Evolutionary conservation across 2,888 invertebrate genomes (phyloP).

Genomic region (Helleia helle): DNA sequence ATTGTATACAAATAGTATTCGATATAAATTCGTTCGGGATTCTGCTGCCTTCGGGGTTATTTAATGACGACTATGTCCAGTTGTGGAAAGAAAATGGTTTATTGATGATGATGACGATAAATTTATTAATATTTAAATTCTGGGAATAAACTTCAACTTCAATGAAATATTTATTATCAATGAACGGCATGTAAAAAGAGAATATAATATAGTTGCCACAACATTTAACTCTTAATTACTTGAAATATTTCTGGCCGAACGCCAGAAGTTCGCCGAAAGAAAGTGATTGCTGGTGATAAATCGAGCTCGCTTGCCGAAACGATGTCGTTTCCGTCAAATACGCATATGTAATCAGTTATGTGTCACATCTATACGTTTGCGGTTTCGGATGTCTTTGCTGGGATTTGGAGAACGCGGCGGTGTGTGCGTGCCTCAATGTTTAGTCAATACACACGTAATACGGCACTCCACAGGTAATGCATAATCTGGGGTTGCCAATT

Average conservation of each 20-base stretch:
- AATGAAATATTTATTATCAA: too few species aligned
- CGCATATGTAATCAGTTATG: conserved; percentile 14
- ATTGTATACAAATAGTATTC: too few species aligned
- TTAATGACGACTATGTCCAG: too few species aligned
- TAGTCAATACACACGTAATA: conserved; percentile 12
- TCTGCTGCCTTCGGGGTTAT: too few species aligned
- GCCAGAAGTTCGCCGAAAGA: conserved; percentile 7
- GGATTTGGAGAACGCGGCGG: conserved; percentile 15
- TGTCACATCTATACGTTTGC: conserved; percentile 19
- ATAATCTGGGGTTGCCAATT: conserved; percentile 1
- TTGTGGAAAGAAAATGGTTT: too few species aligned
- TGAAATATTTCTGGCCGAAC: not conserved
- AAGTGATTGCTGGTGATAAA: conserved; percentile 6
- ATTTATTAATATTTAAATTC: too few species aligned
- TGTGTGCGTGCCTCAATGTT: conserved; percentile 18
- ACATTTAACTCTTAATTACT: not conserved
- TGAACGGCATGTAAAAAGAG: too few species aligned
- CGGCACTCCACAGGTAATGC: conserved; percentile 9
- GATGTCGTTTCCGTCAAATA: conserved; percentile 13
- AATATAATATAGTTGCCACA: too few species aligned
- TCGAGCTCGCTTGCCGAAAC: conserved; percentile 5
- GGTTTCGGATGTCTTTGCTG: conserved; percentile 19
- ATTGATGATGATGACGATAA: too few species aligned
- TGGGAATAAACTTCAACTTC: too few species aligned
- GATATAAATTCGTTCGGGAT: too few species aligned